These are phyloP conservation scores for Porites divaricata DNA, from an alignment of 92 coral and sea anemone species.

Conservation along the genomic window DNA sequence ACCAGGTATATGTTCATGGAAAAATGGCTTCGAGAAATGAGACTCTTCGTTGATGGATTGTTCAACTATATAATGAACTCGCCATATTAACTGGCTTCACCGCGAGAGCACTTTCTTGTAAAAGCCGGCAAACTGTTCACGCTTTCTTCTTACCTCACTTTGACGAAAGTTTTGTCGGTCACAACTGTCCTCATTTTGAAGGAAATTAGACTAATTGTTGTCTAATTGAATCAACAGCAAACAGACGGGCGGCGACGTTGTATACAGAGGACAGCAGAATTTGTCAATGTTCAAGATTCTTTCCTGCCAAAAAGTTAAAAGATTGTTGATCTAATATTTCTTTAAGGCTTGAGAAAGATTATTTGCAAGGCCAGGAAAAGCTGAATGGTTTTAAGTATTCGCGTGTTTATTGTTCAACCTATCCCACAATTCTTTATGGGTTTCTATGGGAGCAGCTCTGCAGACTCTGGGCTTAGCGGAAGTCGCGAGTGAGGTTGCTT, in stretches of 20 bases:
- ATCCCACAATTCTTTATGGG: constrained; percentile 92
- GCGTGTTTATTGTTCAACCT: constrained; percentile 33
- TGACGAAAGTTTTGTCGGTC: background rate
- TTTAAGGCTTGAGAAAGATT: background rate
- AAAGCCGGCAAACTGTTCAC: background rate
- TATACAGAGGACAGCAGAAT: background rate
- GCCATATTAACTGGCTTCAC: constrained; percentile 1
- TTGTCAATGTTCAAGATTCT: background rate
- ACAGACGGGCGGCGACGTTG: background rate
- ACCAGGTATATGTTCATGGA: background rate
- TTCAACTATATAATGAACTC: background rate
- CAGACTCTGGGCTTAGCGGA: constrained; percentile 99
- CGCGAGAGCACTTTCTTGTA: background rate
- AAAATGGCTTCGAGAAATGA: background rate
- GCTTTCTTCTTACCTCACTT: no score
- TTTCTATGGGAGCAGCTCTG: constrained; percentile 99
- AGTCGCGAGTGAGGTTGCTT: constrained; percentile 97
- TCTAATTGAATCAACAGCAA: background rate
- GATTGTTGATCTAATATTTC: background rate
- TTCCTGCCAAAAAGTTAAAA: background rate
- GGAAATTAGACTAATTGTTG: background rate
- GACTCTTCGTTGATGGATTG: background rate
- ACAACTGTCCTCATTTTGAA: background rate
- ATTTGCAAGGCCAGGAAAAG: constrained; percentile 4
- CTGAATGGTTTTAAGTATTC: constrained; percentile 43